A percentile compares a stretch with the other conserved stretches of the same genome.
phyloP scores from a whole-genome alignment of 2,113 vertebrate genomes.

The Stegastes partitus region DNA sequence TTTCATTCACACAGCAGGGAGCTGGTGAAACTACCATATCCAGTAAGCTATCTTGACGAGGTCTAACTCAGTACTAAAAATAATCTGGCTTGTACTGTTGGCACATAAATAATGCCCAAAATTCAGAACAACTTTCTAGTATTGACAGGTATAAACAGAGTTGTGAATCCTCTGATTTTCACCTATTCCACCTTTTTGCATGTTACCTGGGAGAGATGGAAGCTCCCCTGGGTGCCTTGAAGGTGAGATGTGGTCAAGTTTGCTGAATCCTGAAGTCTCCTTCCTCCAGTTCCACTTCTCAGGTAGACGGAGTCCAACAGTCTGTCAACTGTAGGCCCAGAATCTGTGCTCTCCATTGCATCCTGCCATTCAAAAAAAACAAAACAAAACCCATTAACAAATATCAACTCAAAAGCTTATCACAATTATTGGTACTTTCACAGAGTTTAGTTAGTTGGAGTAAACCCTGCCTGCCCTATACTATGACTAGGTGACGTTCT shows the following conservation, averaged over 20 bases:
- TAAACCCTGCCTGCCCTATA: no score
- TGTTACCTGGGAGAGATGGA: slow-evolving; percentile 73
- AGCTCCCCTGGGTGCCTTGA: slow-evolving; percentile 67
- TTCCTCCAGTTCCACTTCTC: slow-evolving; percentile 59
- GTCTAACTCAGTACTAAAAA: background rate
- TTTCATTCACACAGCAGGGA: no score
- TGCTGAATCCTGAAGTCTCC: slow-evolving; percentile 57
- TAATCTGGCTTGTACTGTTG: no score
- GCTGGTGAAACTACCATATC: no score
- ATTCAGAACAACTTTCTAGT: no score
- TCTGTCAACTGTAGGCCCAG: slow-evolving; percentile 25
- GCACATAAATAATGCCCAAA: no score
- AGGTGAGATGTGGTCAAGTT: slow-evolving; percentile 49
- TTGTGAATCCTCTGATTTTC: background rate
- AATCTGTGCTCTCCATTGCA: slow-evolving; percentile 68
- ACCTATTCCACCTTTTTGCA: background rate
- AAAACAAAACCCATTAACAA: background rate
- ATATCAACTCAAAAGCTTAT: background rate
- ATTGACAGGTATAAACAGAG: no score
- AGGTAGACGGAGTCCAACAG: slow-evolving; percentile 78
- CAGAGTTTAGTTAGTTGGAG: background rate
- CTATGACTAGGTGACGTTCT: no score
- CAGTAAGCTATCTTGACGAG: background rate
- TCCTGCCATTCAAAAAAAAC: slow-evolving; percentile 67
- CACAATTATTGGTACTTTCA: background rate